Evolutionary conservation across 2,113 vertebrate genomes (phyloP), one percentile per base, ranked within the genome.

Genomic region (Sigmodon hispidus): DNA sequence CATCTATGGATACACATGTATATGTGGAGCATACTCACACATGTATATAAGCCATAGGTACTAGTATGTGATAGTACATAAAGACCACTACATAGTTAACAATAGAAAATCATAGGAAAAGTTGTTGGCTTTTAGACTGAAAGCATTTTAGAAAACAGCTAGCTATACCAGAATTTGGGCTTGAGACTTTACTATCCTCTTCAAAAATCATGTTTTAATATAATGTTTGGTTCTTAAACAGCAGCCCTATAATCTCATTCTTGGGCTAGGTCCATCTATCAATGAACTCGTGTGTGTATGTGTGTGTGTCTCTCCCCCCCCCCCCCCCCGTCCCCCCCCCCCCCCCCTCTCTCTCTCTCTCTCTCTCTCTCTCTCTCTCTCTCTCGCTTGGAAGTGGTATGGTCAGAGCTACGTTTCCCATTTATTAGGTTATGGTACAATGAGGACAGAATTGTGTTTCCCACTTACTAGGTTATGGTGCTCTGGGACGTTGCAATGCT

Each of bases 401-500:
- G 75, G 59, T 31, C 3, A 61, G 59, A 40, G 63, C 3, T 65
- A 4, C 34, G 12, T 34, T 67, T 34, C 63, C 29, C 63, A 67
- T 31, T 34, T 67, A 31, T 31, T 67, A 67, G 63, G 29, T 13
- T 50, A 50, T 50, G 29, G 29, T 50, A 36, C n/a, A 29, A 29
- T 24, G 67, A 77, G 70, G 65, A 43, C 1, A 57, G 52, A 48
- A 24, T 2, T 26, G 1, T 6, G 2, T 55, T 95, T 93, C 52
- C 45, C 0, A 94, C 99, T 98, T 98, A 99, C 99, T 98, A 99
- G 92, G n/a, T 98, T 91, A 0, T 98, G 99, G 43, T 99, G 99
- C 1, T 98, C 98, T 0, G 98, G 98, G 34, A 99, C 97, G 0
- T 98, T 99, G 98, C 99, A 99, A 87, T 99, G 98, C 75, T 99